Conservation (phyloP, 2,113 vertebrate genomes). For the Saccopteryx bilineata region DNA sequence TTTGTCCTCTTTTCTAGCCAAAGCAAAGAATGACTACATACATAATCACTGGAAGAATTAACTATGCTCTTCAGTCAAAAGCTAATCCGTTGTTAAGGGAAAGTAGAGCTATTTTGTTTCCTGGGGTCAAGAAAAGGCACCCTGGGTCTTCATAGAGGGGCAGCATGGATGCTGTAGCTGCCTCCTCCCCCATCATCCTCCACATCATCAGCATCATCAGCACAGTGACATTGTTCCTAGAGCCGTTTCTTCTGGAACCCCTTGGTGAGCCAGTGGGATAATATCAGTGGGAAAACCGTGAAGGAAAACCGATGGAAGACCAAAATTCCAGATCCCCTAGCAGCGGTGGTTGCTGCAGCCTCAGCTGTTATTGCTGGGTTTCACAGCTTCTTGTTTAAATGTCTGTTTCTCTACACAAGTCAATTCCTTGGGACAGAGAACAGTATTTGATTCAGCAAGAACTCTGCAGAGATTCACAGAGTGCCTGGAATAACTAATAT, state of each 20-base stretch:
- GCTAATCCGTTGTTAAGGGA: background rate
- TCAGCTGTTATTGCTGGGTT: background rate
- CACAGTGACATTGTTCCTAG: fast-evolving
- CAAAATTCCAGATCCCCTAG: background rate
- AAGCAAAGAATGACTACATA: background rate
- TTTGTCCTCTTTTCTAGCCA: background rate
- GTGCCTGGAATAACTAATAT: background rate
- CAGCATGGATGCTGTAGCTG: fast-evolving
- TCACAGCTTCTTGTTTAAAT: background rate
- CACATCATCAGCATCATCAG: too few relatives aligned
- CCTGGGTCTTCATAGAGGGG: fast-evolving
- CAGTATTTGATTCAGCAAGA: background rate
- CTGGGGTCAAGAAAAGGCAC: background rate
- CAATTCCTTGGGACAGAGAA: background rate
- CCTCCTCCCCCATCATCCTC: fast-evolving
- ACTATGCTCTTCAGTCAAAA: background rate
- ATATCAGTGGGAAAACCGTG: background rate
- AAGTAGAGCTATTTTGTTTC: background rate
- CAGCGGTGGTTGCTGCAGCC: background rate
- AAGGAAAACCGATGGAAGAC: background rate
- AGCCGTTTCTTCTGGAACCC: background rate
- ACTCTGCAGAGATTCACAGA: background rate
- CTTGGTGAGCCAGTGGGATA: background rate
- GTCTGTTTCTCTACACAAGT: background rate
- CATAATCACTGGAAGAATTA: background rate